Base-by-base conservation (phyloP, 2,888 invertebrate species). In the Pollenia amentaria region DNA sequence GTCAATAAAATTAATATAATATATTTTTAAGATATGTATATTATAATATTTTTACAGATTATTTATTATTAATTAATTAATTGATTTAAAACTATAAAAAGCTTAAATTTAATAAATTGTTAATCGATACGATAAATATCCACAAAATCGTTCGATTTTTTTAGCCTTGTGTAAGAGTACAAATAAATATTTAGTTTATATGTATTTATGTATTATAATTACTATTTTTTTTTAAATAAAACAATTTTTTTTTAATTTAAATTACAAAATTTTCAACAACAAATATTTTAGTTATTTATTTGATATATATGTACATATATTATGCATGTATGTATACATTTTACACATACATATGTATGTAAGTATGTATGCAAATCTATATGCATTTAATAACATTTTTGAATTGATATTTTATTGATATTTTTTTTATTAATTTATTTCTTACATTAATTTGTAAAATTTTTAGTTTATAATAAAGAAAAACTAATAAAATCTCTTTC, bases 221-320 rank as follows among this genome's bases (percentile, higher is more conserved):
- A 18, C 46, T 29, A 7, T 29, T 14, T 11, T 53, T 38, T 64
- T 48, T 62, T 6, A 84, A 60, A 44, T 87, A 88, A 82, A 89
- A 89, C 78, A 88, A 83, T 81, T 64, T 85, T 87, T 83, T 85
- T 73, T 73, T 72, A 46, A 46, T 42, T 16, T 38, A 48, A 60
- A 78, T 60, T 60, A 60, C 16, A 69, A 48, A 67, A 57, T 14
- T 46, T 79, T 87, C 81, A 89, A 89, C 89, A 90, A 90, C 89
- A 89, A 90, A 89, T 87, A 84, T 83, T 88, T 87, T 87, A 88
- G 82, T 84, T 87, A 84, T 87, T 79, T 87, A 67, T 89, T 83
- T 81, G 82, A 78, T 75, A 75, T 84, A 86, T 46, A 18, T 55
- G 10, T n/a, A 51, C 14, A n/a, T 16, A 11, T 51, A n/a, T 51